phyloP scores from a whole-genome alignment of 2,113 vertebrate genomes.

The Myrmecophaga tridactyla region DNA sequence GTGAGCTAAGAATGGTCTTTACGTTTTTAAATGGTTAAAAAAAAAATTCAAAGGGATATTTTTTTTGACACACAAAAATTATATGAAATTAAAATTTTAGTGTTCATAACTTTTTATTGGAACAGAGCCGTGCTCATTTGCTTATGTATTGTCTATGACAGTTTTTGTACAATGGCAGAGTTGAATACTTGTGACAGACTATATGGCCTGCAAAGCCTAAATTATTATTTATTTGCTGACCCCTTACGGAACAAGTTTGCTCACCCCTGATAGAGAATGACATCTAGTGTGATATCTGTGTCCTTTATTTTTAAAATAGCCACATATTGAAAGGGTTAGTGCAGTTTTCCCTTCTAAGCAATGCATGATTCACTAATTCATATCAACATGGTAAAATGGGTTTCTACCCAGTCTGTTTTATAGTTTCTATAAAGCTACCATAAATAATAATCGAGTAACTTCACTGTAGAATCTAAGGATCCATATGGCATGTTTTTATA shows the following conservation, averaged over 20 bases:
- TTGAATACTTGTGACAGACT: no score
- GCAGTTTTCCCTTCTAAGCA: neutral
- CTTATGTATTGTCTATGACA: no score
- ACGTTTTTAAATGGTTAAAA: no score
- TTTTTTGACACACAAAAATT: no score
- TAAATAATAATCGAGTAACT: neutral
- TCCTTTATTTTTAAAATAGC: neutral
- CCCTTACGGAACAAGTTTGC: neutral
- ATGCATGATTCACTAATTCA: neutral
- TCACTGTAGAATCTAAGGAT: neutral
- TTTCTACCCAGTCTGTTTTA: neutral
- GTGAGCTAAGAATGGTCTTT: neutral
- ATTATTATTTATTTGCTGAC: neutral
- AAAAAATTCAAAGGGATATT: no score
- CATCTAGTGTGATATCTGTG: neutral
- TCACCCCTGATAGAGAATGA: neutral
- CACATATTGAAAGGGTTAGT: neutral
- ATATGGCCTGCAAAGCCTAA: neutral
- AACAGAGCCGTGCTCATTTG: neutral
- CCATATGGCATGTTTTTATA: no score
- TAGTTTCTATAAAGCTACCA: rapidly evolving
- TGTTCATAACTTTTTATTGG: neutral
- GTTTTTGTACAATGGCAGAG: no score
- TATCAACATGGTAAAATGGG: rapidly evolving
- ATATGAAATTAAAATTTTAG: no score